Base-by-base conservation (phyloP, 53 echinoderm and acorn worm species). In the Antedon mediterranea region DNA sequence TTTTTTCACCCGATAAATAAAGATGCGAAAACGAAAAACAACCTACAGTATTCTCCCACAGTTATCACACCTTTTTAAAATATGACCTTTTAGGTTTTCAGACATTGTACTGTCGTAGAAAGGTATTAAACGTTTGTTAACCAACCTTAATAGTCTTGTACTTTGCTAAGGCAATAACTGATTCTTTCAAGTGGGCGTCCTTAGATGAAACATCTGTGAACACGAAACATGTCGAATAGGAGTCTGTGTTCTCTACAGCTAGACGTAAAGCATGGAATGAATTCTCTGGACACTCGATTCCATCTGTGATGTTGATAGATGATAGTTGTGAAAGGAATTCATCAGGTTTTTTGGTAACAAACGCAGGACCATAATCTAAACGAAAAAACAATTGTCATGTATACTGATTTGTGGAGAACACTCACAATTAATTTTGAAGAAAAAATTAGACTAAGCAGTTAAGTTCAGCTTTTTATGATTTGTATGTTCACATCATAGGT, bases 201-300 rank as follows among this genome's bases (percentile, higher is more conserved):
- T 82, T 82, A 6, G 75, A 76, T 43, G 30, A 34, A 14, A 76
- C 76, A 20, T 82, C 82, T 0, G 82, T 82, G 71, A 43, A 82
- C 7, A 82, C 30, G 30, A 75, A 82, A 18, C 57, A 57, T 26
- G 57, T 57, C 13, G 27, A 81, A 13, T 29, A 33, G 23, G 28
- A 26, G 28, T 41, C 73, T 43, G 75, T 82, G 71, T 82, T 43
- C 32, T 41, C 31, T 4, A 76, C 26, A 4, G 75, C 82, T 27
- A 82, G 74, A 75, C 76, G 43, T 20, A 82, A 44, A n/a, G 75
- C 82, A 29, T 44, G 42, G n/a, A 75, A 75, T 28, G 76, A 43
- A 26, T 43, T 0, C 32, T 82, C 82, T 0, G 76, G 82, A 28
- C 82, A 82, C 28, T 82, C 82, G 30, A 76, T 76, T 8, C 82